Percentiles rank a stretch among this genome's conserved stretches.
Conservation (phyloP, 2,888 invertebrate genomes). For the Xestia xanthographa region DNA sequence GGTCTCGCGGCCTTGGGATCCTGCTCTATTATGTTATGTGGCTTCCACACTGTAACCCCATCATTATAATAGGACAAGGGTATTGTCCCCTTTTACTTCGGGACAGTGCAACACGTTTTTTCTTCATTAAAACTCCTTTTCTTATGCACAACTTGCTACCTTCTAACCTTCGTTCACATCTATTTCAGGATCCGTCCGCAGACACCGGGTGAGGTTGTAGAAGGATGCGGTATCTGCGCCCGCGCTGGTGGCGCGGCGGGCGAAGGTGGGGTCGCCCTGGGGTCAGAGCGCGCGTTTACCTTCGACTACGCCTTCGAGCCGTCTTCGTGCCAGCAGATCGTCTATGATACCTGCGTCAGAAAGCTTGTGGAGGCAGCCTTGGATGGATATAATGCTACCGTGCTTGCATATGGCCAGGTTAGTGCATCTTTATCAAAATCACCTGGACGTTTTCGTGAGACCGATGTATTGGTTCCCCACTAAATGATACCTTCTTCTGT, state of each 20-base stretch:
- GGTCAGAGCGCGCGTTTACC: slow-evolving; percentile 98
- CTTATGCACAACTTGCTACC: background rate
- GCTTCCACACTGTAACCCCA: background rate
- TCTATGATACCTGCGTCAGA: slow-evolving; percentile 96
- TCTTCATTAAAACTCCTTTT: background rate
- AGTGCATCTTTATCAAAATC: slow-evolving; percentile 65
- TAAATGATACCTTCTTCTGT: background rate
- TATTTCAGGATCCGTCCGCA: slow-evolving; percentile 97
- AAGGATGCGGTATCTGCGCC: slow-evolving; percentile 98
- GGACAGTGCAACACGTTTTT: background rate
- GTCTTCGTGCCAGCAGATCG: slow-evolving; percentile 92
- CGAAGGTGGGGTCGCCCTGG: slow-evolving; percentile 97
- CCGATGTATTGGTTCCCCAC: background rate
- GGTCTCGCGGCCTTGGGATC: background rate
- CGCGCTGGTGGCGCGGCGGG: slow-evolving; percentile 96
- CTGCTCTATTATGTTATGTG: background rate
- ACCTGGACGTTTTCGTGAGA: background rate
- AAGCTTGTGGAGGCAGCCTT: slow-evolving; percentile 97
- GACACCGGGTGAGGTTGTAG: slow-evolving; percentile 97
- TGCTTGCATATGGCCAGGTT: slow-evolving; percentile 98
- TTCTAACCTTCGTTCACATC: background rate
- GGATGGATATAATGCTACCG: slow-evolving; percentile 99
- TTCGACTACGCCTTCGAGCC: slow-evolving; percentile 99
- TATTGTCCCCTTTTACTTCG: background rate
- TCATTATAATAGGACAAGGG: too few relatives aligned